A percentile compares a stretch with the other conserved stretches of the same genome.
Conservation (phyloP, 2,888 invertebrate species). For the Erebia ligea region DNA sequence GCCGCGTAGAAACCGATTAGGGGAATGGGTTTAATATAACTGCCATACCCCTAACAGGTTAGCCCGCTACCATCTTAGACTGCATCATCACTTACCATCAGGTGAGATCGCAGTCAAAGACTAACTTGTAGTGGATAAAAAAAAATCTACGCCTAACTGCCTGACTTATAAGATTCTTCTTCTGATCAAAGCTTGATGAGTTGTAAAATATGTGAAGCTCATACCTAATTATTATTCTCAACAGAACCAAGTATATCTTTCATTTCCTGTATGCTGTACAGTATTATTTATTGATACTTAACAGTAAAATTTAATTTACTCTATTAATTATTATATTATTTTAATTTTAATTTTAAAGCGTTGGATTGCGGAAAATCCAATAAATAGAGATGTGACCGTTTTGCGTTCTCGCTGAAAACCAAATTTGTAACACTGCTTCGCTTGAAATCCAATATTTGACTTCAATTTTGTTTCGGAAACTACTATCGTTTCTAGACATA, state of each 20-base stretch:
- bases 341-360: no score
- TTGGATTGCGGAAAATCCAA: not conserved
- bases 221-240: not conserved
- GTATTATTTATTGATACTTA: not conserved
- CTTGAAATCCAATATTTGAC: conserved; percentile 24
- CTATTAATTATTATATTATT: no score
- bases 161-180: no score
- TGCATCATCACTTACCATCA: no score
- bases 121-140: no score
- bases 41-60: no score
- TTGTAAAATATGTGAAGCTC: not conserved
- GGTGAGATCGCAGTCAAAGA: no score
- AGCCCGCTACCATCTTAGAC: no score
- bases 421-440: conserved; percentile 18
- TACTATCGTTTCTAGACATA: conserved; percentile 5
- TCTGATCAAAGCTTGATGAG: no score
- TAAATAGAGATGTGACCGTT: conserved; percentile 1
- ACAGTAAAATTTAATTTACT: no score
- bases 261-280: conserved; percentile 5
- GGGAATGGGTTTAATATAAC: no score
- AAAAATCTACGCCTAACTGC: not conserved
- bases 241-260: not conserved
- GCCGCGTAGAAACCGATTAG: no score
- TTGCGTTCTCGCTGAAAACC: conserved; percentile 6
- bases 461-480: conserved; percentile 28